Evolutionary conservation across 2,113 vertebrate species (phyloP).

Genomic region (Astur gentilis): DNA sequence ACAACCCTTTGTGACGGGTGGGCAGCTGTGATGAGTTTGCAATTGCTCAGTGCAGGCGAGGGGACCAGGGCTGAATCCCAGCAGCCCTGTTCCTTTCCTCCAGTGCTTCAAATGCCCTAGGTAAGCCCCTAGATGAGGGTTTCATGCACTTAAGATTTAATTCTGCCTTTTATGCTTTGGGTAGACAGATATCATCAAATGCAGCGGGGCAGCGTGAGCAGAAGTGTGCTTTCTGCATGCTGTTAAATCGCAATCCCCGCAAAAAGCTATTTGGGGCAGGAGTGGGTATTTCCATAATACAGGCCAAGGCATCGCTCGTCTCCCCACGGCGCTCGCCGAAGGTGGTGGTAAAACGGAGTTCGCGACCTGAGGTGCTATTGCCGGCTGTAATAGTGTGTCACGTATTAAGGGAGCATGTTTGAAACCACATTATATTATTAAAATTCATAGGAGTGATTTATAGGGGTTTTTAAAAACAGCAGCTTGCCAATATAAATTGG

Average conservation of each 20-base stretch:
- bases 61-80: rapidly evolving
- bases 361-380: not conserved
- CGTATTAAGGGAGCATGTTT: slow-evolving; percentile 28
- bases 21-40: not conserved
- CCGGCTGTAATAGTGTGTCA: not conserved
- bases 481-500: slow-evolving; percentile 70
- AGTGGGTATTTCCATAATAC: not conserved
- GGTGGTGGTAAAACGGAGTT: not conserved
- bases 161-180: not conserved
- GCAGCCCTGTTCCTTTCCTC: not conserved
- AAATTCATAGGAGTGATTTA: slow-evolving; percentile 65
- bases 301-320: rapidly evolving
- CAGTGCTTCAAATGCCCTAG: rapidly evolving
- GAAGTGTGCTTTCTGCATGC: rapidly evolving
- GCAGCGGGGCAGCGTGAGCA: not conserved
- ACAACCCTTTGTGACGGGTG: not conserved
- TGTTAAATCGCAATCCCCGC: rapidly evolving
- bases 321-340: rapidly evolving
- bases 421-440: slow-evolving; percentile 52
- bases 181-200: no score
- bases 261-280: not conserved
- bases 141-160: not conserved
- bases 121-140: not conserved
- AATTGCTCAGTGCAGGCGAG: not conserved
- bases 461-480: slow-evolving; percentile 50